phyloP scores from a whole-genome alignment of 2,113 vertebrate species.

The Burhinus oedicnemus region DNA sequence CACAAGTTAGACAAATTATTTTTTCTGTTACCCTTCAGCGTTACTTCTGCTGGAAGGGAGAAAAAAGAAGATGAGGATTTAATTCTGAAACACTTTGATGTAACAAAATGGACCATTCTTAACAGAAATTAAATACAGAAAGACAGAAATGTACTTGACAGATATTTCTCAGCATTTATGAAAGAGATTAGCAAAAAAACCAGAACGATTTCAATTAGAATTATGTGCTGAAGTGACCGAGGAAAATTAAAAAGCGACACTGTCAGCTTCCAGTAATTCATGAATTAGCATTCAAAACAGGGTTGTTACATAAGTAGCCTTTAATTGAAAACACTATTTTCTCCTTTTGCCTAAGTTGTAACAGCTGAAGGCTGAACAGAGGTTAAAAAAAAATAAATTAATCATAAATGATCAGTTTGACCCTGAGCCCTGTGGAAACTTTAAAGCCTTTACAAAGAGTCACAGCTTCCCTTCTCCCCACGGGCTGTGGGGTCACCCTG shows the following conservation, averaged over 20 bases:
- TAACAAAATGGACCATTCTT: conserved; percentile 1
- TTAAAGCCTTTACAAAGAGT: neutral
- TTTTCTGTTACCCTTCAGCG: neutral
- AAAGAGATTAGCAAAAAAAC: neutral
- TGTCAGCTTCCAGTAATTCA: conserved; percentile 27
- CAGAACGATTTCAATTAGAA: neutral
- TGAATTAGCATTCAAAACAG: conserved; percentile 60
- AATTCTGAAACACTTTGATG: neutral
- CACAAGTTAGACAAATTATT: conserved; percentile 50
- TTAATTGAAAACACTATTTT: conserved; percentile 55
- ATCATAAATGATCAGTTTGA: conserved; percentile 15
- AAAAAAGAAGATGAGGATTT: neutral
- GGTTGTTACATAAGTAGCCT: conserved; percentile 31
- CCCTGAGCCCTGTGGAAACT: neutral
- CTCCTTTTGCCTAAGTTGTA: neutral
- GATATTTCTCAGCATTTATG: neutral
- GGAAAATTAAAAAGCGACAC: conserved; percentile 14
- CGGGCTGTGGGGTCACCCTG: neutral
- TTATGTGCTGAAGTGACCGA: conserved; percentile 2
- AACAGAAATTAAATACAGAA: conserved; percentile 25
- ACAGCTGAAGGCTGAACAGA: neutral
- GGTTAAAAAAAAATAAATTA: neutral
- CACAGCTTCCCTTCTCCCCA: neutral
- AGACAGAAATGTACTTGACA: conserved; percentile 4
- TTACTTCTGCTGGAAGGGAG: neutral